A percentile compares a stretch with the other conserved stretches of the same genome.
phyloP scores from a whole-genome alignment of 2,888 invertebrate genomes.

The Oscheius sp. region DNA sequence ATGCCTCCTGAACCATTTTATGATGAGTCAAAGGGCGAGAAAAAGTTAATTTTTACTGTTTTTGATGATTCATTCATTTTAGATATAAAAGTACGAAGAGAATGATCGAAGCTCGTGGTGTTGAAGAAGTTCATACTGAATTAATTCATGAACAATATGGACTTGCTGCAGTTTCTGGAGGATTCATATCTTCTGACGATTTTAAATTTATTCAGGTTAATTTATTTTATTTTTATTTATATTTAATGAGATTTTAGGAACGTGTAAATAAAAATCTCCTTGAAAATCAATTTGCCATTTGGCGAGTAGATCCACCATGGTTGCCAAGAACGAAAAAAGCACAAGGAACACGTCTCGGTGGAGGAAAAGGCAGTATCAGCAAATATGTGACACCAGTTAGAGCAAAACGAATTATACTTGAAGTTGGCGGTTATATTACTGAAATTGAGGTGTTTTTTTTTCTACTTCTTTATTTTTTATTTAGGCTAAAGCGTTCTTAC shows the following conservation, averaged over 20 bases:
- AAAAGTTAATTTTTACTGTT: constrained; percentile 42
- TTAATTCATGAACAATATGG: constrained; percentile 91
- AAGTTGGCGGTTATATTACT: constrained; percentile 89
- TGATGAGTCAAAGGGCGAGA: constrained; percentile 62
- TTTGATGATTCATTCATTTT: constrained; percentile 9
- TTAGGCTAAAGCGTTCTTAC: constrained; percentile 70
- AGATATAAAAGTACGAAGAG: constrained; percentile 62
- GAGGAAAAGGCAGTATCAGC: constrained; percentile 92
- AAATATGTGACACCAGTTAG: constrained; percentile 93
- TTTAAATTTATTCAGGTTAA: constrained; percentile 58
- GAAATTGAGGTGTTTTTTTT: constrained; percentile 75
- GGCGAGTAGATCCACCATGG: constrained; percentile 95
- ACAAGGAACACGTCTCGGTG: constrained; percentile 75
- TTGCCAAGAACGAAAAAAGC: constrained; percentile 86
- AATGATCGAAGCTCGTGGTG: constrained; percentile 67
- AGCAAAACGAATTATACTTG: constrained; percentile 87
- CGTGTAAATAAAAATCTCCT: constrained; percentile 83
- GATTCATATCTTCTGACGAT: constrained; percentile 61
- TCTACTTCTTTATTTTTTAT: constrained; percentile 21
- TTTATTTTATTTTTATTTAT: not conserved
- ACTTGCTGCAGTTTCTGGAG: constrained; percentile 79
- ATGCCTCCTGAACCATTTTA: constrained; percentile 68
- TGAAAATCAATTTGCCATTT: constrained; percentile 84
- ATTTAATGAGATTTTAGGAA: constrained; percentile 73
- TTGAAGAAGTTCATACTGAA: constrained; percentile 79